Conservation (phyloP, 1,140 invertebrate genomes). For the Diprion similis region DNA sequence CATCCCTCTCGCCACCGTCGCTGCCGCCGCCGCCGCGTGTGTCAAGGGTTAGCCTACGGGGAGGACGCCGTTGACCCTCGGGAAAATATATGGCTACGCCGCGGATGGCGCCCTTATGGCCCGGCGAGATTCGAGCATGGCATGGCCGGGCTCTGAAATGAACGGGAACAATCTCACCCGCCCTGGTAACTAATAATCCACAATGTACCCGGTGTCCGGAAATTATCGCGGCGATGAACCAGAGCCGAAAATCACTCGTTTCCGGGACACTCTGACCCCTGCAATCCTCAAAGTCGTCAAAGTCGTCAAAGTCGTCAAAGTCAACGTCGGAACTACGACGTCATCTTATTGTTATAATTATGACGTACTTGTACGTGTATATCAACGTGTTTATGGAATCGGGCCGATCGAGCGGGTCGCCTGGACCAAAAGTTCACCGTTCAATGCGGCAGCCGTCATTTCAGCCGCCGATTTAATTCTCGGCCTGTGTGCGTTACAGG, state of each 20-base stretch:
- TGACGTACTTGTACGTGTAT: background rate
- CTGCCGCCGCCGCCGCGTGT: background rate
- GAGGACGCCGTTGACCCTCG: conserved; percentile 3
- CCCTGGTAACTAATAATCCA: background rate
- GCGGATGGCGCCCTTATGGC: background rate
- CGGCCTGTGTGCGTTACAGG: too few relatives aligned
- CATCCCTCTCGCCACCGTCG: background rate
- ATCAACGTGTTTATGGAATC: background rate
- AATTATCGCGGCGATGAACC: background rate
- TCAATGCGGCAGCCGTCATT: too few relatives aligned
- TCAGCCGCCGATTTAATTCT: too few relatives aligned
- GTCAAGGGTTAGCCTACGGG: background rate
- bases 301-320: too few relatives aligned
- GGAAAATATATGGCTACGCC: background rate
- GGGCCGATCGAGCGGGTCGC: background rate
- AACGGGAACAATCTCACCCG: background rate
- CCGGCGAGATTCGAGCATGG: background rate
- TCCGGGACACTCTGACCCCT: too few relatives aligned
- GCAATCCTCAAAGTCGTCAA: too few relatives aligned
- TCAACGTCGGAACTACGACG: too few relatives aligned
- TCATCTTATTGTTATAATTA: background rate
- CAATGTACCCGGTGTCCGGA: too few relatives aligned
- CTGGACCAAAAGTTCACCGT: too few relatives aligned
- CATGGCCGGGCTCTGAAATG: background rate
- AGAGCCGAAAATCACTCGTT: too few relatives aligned